Evolutionary conservation across 2,888 invertebrate species (phyloP).

Genomic region (Apamea epomidion): DNA sequence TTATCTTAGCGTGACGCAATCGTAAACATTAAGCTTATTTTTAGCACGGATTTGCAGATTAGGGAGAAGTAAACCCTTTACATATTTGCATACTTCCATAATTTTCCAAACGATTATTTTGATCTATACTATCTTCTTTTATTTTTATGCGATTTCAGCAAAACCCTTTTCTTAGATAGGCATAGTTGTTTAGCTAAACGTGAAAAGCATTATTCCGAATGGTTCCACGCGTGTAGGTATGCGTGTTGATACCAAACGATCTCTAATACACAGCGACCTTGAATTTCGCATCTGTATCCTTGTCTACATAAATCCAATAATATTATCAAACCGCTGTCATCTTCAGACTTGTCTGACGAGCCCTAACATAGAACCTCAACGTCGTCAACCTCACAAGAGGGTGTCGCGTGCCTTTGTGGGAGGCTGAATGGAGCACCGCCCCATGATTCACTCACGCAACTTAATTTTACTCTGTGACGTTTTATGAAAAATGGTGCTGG

Average conservation of each 20-base stretch:
- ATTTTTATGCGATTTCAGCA: not conserved
- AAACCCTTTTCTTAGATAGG: not conserved
- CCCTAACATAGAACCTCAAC: conserved; percentile 18
- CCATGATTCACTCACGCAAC: conserved; percentile 65
- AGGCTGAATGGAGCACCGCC: conserved; percentile 52
- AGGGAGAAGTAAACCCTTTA: not conserved
- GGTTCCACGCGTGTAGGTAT: no score
- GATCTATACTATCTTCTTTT: not conserved
- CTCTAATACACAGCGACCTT: not conserved
- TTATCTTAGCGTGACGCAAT: conserved; percentile 6
- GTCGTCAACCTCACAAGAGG: conserved; percentile 71
- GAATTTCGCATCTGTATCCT: not conserved
- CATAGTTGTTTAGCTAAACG: not conserved
- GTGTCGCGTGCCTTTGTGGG: conserved; percentile 65
- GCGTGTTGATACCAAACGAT: not conserved
- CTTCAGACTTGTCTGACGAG: conserved; percentile 35
- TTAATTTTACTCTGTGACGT: conserved; percentile 61
- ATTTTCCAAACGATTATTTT: not conserved
- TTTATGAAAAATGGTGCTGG: conserved; percentile 51
- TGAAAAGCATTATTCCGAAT: not conserved
- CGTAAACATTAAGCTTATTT: conserved; percentile 6
- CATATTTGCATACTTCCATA: not conserved
- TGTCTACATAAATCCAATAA: not conserved
- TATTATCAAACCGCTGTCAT: conserved; percentile 42
- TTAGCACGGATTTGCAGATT: not conserved